Base-by-base conservation (phyloP, 2,797 vertebrate species). In the Buceros bicornis region DNA sequence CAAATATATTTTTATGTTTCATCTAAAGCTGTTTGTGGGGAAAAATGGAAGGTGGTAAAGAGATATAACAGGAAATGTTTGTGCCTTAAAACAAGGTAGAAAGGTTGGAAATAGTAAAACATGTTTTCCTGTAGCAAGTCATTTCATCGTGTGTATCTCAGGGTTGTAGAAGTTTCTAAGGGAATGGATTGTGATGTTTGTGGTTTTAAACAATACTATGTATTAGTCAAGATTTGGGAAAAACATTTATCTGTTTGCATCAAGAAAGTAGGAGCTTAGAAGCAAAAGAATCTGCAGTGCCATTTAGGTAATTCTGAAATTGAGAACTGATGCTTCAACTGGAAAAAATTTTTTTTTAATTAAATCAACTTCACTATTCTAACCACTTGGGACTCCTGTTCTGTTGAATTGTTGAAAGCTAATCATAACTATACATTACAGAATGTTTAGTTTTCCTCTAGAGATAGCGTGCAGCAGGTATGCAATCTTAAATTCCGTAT, bases 361-460 rank as follows among this genome's bases (percentile, higher is more conserved):
- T 96, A 91, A 77, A 87, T 87, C 78, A 91, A 62, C 76, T 77
- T 74, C 91, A 82, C 81, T 80, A 47, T 57, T 85, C 45, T 64
- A 64, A 64, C 76, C 84, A 0, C 87, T 61, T 62, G 91, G 67
- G 92, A 93, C 51, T 93, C 69, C 51, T 78, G 4, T 93, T 95
- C 82, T 90, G 42, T 65, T 82, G 81, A 87, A 78, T 60, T 92
- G 48, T 92, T 92, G 78, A 79, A 87, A 92, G 86, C 83, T 94
- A 92, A 77, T 95, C 83, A 89, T 95, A 93, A 89, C 89, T 87
- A 45, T 93, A 79, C 86, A 47, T 93, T 94, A 92, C 67, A 89
- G 87, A 82, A 90, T 64, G 42, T 60, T 89, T 94, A n/a, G 90
- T 94, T 93, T 95, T 79, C 62, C 93, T 95, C 84, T 60, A 73